A percentile compares a stretch with the other conserved stretches of the same genome.
Conservation (phyloP, 2,797 vertebrate species). For the Pogonophryne albipinna region DNA sequence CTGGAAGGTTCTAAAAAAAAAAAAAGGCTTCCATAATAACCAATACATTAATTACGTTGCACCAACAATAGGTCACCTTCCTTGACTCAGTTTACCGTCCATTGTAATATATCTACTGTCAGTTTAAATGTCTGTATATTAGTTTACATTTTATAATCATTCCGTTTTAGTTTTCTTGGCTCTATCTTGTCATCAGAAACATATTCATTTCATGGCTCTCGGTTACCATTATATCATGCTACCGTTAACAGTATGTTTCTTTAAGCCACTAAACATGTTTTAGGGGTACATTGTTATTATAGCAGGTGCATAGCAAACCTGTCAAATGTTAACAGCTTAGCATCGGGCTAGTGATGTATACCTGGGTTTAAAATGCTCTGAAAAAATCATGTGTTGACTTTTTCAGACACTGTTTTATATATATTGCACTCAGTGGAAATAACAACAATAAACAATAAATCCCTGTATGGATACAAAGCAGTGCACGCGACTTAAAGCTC, state of each 20-base stretch:
- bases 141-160: too few relatives aligned
- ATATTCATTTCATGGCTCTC: too few relatives aligned
- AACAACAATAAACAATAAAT: not conserved
- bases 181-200: too few relatives aligned
- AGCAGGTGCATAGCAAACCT: not conserved
- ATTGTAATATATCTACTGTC: constrained; percentile 1
- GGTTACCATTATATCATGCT: not conserved
- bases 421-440: not conserved
- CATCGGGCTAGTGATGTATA: not conserved
- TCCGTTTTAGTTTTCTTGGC: too few relatives aligned
- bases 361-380: not conserved
- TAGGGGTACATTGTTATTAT: not conserved
- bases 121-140: not conserved
- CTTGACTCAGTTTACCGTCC: constrained; percentile 8
- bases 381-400: constrained; percentile 3
- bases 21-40: not conserved
- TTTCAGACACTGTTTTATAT: constrained; percentile 1
- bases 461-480: not conserved
- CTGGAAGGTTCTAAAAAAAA: constrained; percentile 11
- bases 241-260: not conserved
- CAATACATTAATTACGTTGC: constrained; percentile 12
- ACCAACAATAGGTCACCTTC: constrained; percentile 28
- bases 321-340: not conserved
- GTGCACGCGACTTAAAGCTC: not conserved
- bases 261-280: not conserved